Conservation (phyloP, 2,888 invertebrate species). For the Artemia sinica region DNA sequence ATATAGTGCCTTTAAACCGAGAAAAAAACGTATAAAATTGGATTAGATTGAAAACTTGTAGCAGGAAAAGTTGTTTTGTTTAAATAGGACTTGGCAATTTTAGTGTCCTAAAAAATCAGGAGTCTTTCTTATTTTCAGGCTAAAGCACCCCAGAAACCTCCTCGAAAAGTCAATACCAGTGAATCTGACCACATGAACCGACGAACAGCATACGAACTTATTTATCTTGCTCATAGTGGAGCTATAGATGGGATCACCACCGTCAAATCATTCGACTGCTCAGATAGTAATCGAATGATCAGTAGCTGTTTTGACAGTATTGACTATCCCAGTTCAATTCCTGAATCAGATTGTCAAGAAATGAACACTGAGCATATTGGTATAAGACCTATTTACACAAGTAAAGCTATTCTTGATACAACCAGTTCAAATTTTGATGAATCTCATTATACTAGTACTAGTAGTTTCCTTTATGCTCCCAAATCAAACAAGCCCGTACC, state of each 20-base stretch:
- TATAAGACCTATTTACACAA: not conserved
- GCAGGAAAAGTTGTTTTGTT: too few species aligned
- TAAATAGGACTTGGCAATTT: too few species aligned
- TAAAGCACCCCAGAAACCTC: constrained; percentile 74
- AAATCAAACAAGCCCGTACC: not conserved
- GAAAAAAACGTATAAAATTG: too few species aligned
- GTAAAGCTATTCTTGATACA: not conserved
- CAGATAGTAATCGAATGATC: not conserved
- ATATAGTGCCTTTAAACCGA: too few species aligned
- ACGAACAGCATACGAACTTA: constrained; percentile 40
- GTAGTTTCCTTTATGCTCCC: not conserved
- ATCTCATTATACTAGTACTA: not conserved
- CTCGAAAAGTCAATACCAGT: constrained; percentile 63
- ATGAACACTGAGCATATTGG: not conserved
- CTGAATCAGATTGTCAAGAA: not conserved
- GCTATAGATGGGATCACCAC: constrained; percentile 30
- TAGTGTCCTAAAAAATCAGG: too few species aligned
- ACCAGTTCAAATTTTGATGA: not conserved
- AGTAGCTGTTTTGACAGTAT: not conserved
- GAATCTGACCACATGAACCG: constrained; percentile 56
- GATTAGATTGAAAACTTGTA: too few species aligned
- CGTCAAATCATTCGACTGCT: not conserved
- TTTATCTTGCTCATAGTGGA: constrained; percentile 45
- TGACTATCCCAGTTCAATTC: not conserved
- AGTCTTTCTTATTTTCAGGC: constrained; percentile 38